phyloP scores from a whole-genome alignment of 2,797 vertebrate species.

The Bryconaethiops microstoma region DNA sequence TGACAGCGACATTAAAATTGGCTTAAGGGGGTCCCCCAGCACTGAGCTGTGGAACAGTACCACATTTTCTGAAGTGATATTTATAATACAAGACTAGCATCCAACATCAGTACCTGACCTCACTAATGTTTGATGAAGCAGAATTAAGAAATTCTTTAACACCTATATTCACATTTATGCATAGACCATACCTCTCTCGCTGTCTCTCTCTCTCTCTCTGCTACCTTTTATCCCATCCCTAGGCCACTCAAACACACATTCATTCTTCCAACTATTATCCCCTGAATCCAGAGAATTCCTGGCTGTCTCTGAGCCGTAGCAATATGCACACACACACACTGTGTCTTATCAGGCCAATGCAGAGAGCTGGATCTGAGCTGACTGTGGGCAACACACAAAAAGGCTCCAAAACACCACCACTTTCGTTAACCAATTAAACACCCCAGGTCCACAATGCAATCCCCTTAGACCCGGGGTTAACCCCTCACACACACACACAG shows the following conservation, averaged over 20 bases:
- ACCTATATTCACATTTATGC: too few species aligned
- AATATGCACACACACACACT: constrained; percentile 59
- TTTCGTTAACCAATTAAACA: constrained; percentile 76
- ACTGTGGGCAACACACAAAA: constrained; percentile 65
- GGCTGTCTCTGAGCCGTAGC: constrained; percentile 58
- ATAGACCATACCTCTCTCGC: too few species aligned
- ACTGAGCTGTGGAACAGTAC: too few species aligned
- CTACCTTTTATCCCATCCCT: constrained; percentile 5
- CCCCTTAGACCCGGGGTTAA: too few species aligned
- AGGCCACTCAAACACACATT: constrained; percentile 40
- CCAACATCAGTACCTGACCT: too few species aligned
- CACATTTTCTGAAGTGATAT: too few species aligned
- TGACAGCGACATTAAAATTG: too few species aligned
- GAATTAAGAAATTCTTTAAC: too few species aligned
- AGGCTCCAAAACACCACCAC: constrained; percentile 66
- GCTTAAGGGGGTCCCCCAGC: too few species aligned
- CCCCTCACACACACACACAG: too few species aligned
- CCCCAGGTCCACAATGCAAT: constrained; percentile 71
- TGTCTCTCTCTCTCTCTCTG: not conserved
- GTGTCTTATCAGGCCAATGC: constrained; percentile 74
- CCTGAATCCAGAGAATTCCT: constrained; percentile 58
- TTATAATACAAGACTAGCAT: too few species aligned
- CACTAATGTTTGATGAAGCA: too few species aligned
- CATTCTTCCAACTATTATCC: constrained; percentile 54
- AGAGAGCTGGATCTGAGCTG: constrained; percentile 68